Base-by-base conservation (phyloP, 2,797 vertebrate genomes). In the Hipposideros larvatus region DNA sequence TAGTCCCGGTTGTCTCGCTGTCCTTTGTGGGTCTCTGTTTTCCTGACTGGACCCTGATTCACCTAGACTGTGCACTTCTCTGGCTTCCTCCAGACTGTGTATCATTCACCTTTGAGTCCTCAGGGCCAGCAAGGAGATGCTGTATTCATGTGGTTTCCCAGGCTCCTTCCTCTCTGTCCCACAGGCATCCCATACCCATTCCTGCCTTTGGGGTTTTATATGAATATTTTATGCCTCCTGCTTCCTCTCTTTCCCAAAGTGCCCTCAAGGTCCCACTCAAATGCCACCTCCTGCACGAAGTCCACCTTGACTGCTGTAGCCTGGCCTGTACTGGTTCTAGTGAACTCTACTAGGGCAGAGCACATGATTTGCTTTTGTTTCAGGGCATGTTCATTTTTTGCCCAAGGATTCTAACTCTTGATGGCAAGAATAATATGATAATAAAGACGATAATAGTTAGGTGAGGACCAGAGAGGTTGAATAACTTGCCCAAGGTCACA, bases 401-500 rank as follows among this genome's bases (percentile, higher is more conserved):
- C 41, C 31, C 24, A 61, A 82, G 34, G 53, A 43, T 7, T 41
- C 0, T 84, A 74, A 90, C 22, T 77, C 71, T 88, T 78, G 28
- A n/a, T 7, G 63, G 66, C 84, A 82, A 80, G 63, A 87, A 51
- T 57, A 74, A 70, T 15, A 41, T 59, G 43, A 41, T 31, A 55
- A 59, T 28, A 46, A 94, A 89, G 74, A 66, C 15, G 70, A 19
- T 55, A 37, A 37, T 22, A 53, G n/a, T 43, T 65, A 55, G 34
- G 16, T 9, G 66, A 93, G 51, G 79, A 21, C 59, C 82, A 46
- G 59, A 51, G 93, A 91, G 3, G 46, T 31, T 87, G 43, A 16
- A 6, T 16, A 48, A 84, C n/a, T 87, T 59, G 95, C 55, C 22
- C 26, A 65, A 82, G 73, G 15, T 70, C 48, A 71, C 80, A 51